These are phyloP conservation scores for Drosophila suzukii DNA, from an alignment of 1,140 invertebrate species.

Conservation along the genomic window DNA sequence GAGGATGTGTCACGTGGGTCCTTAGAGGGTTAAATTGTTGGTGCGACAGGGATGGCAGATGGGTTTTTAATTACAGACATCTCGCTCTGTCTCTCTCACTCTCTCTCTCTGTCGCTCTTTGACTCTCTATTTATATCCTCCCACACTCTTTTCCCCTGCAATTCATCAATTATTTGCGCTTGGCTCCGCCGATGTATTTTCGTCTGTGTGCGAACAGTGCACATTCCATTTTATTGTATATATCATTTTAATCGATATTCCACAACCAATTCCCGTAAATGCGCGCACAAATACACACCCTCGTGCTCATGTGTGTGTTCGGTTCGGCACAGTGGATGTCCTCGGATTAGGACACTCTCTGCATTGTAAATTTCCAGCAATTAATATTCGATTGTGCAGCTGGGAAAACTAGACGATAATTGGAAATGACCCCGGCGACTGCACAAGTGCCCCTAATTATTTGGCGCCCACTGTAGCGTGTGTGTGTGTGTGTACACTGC, in stretches of 20 bases:
- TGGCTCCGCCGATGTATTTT: constrained; percentile 29
- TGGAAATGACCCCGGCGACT: constrained; percentile 26
- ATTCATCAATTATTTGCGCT: constrained; percentile 64
- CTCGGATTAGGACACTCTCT: constrained; percentile 25
- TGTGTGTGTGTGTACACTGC: constrained; percentile 18
- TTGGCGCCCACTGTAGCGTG: constrained; percentile 24
- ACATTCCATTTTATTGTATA: constrained; percentile 55
- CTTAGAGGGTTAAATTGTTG: constrained; percentile 23
- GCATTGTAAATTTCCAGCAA: constrained; percentile 27
- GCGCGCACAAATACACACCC: constrained; percentile 41
- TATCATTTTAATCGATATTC: constrained; percentile 81
- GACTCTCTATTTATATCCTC: constrained; percentile 37
- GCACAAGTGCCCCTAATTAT: constrained; percentile 37
- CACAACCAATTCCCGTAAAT: constrained; percentile 68
- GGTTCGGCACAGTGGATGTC: constrained; percentile 31
- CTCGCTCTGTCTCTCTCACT: constrained; percentile 11
- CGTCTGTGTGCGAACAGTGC: constrained; percentile 40
- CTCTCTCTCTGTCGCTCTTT: constrained; percentile 8
- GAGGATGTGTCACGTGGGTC: constrained; percentile 11
- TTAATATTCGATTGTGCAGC: constrained; percentile 25
- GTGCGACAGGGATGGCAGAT: constrained; percentile 22
- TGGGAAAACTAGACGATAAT: constrained; percentile 22
- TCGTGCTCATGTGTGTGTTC: constrained; percentile 13
- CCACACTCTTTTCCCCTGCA: constrained; percentile 28
- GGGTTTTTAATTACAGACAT: constrained; percentile 47